Base-by-base conservation (phyloP, 2,888 invertebrate genomes). In the Oegoconia quadripuncta region DNA sequence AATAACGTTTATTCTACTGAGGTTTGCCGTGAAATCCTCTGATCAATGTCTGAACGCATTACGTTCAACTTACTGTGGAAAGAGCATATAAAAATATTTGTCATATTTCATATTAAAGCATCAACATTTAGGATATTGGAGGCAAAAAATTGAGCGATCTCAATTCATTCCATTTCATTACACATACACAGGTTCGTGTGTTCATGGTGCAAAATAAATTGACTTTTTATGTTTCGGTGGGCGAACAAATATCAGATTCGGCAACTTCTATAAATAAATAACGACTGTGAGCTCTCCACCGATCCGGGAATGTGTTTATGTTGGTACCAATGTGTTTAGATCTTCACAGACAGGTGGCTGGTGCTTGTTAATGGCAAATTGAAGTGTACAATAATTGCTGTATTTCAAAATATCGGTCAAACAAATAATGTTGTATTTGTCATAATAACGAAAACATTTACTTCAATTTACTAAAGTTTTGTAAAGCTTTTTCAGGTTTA, bases 211-310 rank as follows among this genome's bases (percentile, higher is more conserved):
- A 44, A 52, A 46, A 60, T 60, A 64, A 63, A 66, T 64, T 52
- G 48, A 57, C 50, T 57, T 60, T 59, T 63, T 69, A 56, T 64
- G 60, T 59, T 57, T 63, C 52, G 44, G 59, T 58, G 49, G 46
- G 42, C 46, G 48, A 42, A 47, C 49, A 56, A 39, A 56, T 52
- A 54, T 54, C 50, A 30, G 53, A 51, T 56, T 48, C 41, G 44
- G 44, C 45, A 51, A 40, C 42, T 50, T 54, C 45, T 46, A 51
- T 37, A 59, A 57, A 63, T 62, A 53, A 34, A 32, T 37, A 36
- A 40, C 31, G 39, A 32, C 50, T 1, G 53, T 51, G 50, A 53
- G 46, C 55, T 62, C 50, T 52, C 45, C 50, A 32, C 31, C 15
- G 6, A 34, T 29, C 3, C 14, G 9, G 6, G 2, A 27, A 29